Evolutionary conservation across 2,888 invertebrate species (phyloP).

Genomic region (Ormyrus labotus): DNA sequence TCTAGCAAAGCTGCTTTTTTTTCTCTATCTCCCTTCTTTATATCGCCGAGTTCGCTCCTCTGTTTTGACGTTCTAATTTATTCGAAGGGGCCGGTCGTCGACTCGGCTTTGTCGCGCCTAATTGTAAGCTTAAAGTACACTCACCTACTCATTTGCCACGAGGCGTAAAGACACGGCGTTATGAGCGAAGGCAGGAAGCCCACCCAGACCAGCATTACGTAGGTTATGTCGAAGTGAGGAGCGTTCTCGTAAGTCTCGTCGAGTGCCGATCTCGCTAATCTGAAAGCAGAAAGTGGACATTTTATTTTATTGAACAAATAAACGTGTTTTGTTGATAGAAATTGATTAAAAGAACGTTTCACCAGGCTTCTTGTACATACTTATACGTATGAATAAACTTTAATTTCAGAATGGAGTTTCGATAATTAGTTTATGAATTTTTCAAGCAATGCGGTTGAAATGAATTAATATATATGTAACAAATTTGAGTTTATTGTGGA

Average conservation of each 20-base stretch:
- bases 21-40: neutral
- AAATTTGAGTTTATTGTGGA: no score
- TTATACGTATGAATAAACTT: no score
- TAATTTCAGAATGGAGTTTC: no score
- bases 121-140: conserved; percentile 49
- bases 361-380: no score
- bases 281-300: conserved; percentile 61
- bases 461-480: no score
- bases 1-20: neutral
- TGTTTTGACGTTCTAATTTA: neutral
- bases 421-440: no score
- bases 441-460: no score
- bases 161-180: conserved; percentile 81
- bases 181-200: conserved; percentile 83
- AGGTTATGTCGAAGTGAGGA: conserved; percentile 83
- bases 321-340: neutral
- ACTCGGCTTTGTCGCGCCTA: no score
- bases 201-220: conserved; percentile 83
- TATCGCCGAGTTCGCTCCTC: neutral
- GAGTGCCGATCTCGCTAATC: conserved; percentile 81
- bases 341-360: neutral
- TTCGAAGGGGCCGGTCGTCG: no score
- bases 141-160: conserved; percentile 82
- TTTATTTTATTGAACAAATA: conserved; percentile 5
- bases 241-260: conserved; percentile 84